phyloP scores from a whole-genome alignment of 1,140 invertebrate species.

The Micrasema minimum region DNA sequence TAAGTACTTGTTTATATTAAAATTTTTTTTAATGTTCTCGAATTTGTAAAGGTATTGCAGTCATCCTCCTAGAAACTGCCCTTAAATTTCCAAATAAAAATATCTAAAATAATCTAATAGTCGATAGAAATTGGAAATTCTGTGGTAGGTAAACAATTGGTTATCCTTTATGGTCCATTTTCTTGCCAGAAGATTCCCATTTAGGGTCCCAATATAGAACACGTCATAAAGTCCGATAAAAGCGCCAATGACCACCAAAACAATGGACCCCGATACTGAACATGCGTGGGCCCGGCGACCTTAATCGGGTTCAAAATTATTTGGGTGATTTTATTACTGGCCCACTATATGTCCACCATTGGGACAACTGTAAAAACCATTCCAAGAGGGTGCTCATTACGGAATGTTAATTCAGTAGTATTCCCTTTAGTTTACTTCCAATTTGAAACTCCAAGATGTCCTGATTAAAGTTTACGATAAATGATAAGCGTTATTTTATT shows the following conservation, averaged over 20 bases:
- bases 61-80: too few relatives aligned
- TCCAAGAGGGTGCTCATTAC: conserved; percentile 32
- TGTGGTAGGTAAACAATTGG: too few relatives aligned
- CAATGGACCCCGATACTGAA: conserved; percentile 1
- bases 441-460: conserved; percentile 18
- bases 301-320: conserved; percentile 32
- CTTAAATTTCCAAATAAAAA: too few relatives aligned
- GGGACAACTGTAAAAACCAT: conserved; percentile 35
- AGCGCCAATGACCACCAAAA: conserved; percentile 24
- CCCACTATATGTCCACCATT: conserved; percentile 30
- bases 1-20: too few relatives aligned
- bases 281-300: conserved; percentile 20
- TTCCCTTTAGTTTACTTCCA: conserved; percentile 16
- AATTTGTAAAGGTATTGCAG: too few relatives aligned
- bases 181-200: too few relatives aligned
- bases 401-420: conserved; percentile 38
- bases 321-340: conserved; percentile 36
- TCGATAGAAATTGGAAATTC: too few relatives aligned
- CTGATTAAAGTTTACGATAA: not conserved
- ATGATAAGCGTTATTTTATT: conserved; percentile 20
- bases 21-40: too few relatives aligned
- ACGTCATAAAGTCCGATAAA: conserved; percentile 41
- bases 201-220: conserved; percentile 3
- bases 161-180: too few relatives aligned
- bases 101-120: too few relatives aligned